Evolutionary conservation across 23 tunicate genomes (phyloP), one percentile per base, ranked within the genome.

Genomic region (Ascidia mentula): DNA sequence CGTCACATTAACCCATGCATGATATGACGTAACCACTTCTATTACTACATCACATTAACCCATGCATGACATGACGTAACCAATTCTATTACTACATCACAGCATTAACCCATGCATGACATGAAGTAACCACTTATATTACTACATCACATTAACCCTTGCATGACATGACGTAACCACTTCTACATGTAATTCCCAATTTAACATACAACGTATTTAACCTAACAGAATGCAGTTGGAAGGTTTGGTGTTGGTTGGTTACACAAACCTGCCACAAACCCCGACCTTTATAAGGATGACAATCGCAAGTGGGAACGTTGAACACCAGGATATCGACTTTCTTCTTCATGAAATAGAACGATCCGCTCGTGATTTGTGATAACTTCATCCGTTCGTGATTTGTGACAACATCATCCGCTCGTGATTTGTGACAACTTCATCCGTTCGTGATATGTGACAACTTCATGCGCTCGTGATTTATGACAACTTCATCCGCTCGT

Each of bases 141-240:
- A n/a, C n/a, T n/a, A n/a, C n/a, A n/a, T n/a, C n/a, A n/a, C n/a
- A n/a, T n/a, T n/a, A n/a, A n/a, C n/a, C n/a, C n/a, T n/a, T n/a
- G n/a, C n/a, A n/a, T n/a, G n/a, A n/a, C n/a, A n/a, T n/a, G n/a
- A n/a, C n/a, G n/a, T n/a, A n/a, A n/a, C n/a, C n/a, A n/a, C n/a
- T n/a, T n/a, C n/a, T n/a, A n/a, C n/a, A n/a, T n/a, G n/a, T n/a
- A n/a, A n/a, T n/a, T n/a, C n/a, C n/a, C n/a, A n/a, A n/a, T n/a
- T n/a, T n/a, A n/a, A n/a, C n/a, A n/a, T n/a, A n/a, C n/a, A n/a
- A n/a, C n/a, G n/a, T n/a, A n/a, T n/a, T n/a, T n/a, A n/a, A n/a
- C n/a, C n/a, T n/a, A n/a, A n/a, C 73, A 90, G 96, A 34, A 81
- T 90, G 89, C 96, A 90, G 69, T 85, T 85, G 36, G 35, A 40